Conservation (phyloP, 2,888 invertebrate genomes). For the Leucoptera coffeella region DNA sequence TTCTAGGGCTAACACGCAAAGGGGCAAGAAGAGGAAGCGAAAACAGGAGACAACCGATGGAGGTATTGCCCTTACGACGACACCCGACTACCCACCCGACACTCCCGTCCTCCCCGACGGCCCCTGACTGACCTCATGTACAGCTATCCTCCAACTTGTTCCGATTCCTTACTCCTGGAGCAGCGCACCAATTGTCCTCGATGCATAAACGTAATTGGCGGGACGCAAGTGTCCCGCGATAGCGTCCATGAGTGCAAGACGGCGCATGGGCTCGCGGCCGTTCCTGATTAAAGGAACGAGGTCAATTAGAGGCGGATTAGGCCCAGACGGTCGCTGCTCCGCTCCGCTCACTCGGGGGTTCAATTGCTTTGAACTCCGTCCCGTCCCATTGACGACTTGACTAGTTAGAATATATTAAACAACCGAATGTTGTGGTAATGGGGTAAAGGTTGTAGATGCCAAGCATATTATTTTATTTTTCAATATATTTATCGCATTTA, state of each 20-base stretch:
- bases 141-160: no score
- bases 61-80: constrained; percentile 72
- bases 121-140: no score
- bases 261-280: no score
- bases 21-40: constrained; percentile 99
- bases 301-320: constrained; percentile 44
- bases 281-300: constrained; percentile 34
- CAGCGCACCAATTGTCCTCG: background rate
- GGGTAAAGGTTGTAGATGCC: constrained; percentile 49
- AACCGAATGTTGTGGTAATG: constrained; percentile 41
- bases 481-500: constrained; percentile 46
- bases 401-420: constrained; percentile 21
- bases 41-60: constrained; percentile 96
- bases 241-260: no score
- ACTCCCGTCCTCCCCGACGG: no score
- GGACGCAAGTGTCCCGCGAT: no score
- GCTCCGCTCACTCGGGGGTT: constrained; percentile 17
- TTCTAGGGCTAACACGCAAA: constrained; percentile 98
- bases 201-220: background rate
- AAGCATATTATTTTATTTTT: constrained; percentile 23
- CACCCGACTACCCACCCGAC: no score
- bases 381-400: constrained; percentile 15
- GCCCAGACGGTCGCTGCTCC: constrained; percentile 27
- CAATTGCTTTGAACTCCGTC: constrained; percentile 34
- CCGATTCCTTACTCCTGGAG: background rate